A percentile compares a stretch with the other conserved stretches of the same genome.
Conservation (phyloP, 2,113 vertebrate species). For the Vicugna pacos region DNA sequence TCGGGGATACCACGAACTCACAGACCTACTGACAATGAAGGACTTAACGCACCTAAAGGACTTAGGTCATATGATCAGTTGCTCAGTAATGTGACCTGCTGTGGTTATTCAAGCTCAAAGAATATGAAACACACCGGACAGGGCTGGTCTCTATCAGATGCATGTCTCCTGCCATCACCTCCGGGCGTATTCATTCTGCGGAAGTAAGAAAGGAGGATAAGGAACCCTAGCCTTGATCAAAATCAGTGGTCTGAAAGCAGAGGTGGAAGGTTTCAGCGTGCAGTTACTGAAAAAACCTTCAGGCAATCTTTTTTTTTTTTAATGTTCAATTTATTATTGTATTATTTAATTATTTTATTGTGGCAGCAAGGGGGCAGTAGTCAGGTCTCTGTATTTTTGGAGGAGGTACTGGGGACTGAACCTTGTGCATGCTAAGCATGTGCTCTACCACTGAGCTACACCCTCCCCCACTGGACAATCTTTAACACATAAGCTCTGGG, state of each 20-base stretch:
- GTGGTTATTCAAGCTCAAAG: not conserved
- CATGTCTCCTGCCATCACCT: not conserved
- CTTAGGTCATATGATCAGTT: not conserved
- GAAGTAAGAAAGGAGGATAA: not conserved
- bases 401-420: no score
- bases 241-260: not conserved
- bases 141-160: not conserved
- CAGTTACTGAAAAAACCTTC: not conserved
- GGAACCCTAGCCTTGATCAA: not conserved
- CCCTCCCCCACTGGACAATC: no score
- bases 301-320: no score
- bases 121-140: not conserved
- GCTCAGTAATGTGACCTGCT: not conserved
- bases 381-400: no score
- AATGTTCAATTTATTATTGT: no score
- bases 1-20: not conserved
- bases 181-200: not conserved
- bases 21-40: not conserved
- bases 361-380: no score
- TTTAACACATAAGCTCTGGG: not conserved
- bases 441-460: no score
- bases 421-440: no score
- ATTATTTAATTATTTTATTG: no score
- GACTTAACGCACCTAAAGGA: not conserved
- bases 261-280: not conserved